A percentile compares a stretch with the other conserved stretches of the same genome.
Evolutionary conservation across 2,888 invertebrate species (phyloP).

Genomic region (Morpho helenor): DNA sequence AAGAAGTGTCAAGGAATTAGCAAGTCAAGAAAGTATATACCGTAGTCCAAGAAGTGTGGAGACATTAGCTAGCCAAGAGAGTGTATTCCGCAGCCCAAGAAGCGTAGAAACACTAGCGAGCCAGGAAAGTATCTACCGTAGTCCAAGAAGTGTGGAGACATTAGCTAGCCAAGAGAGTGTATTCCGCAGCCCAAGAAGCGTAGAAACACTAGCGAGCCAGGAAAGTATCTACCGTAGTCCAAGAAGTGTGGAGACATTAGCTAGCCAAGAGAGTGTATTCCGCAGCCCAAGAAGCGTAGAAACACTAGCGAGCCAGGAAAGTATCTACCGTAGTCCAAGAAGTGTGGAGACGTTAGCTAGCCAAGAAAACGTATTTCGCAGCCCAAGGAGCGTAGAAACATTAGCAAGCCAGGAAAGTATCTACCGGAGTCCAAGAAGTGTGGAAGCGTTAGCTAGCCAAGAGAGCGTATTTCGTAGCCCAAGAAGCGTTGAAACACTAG

Average conservation of each 20-base stretch:
- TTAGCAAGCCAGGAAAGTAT: constrained; percentile 14
- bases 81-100: constrained; percentile 6
- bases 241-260: constrained; percentile 12
- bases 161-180: constrained; percentile 2
- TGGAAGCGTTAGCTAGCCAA: constrained; percentile 15
- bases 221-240: constrained; percentile 8
- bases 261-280: constrained; percentile 7
- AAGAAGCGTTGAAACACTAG: constrained; percentile 9
- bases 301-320: constrained; percentile 12
- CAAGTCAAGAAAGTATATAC: neutral
- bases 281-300: constrained; percentile 19
- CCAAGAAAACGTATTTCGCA: constrained; percentile 10
- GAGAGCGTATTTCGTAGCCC: constrained; percentile 14
- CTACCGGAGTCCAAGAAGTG: constrained; percentile 15
- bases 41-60: constrained; percentile 21
- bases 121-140: constrained; percentile 1
- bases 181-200: constrained; percentile 19
- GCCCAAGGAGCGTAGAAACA: constrained; percentile 20
- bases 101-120: constrained; percentile 17
- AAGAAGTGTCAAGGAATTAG: constrained; percentile 22
- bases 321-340: constrained; percentile 9
- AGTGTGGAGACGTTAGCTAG: constrained; percentile 18
- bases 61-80: constrained; percentile 6
- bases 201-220: constrained; percentile 16
- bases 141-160: constrained; percentile 19